These are phyloP conservation scores for Heliangelus exortis DNA, from an alignment of 2,797 vertebrate genomes.

Conservation along the genomic window DNA sequence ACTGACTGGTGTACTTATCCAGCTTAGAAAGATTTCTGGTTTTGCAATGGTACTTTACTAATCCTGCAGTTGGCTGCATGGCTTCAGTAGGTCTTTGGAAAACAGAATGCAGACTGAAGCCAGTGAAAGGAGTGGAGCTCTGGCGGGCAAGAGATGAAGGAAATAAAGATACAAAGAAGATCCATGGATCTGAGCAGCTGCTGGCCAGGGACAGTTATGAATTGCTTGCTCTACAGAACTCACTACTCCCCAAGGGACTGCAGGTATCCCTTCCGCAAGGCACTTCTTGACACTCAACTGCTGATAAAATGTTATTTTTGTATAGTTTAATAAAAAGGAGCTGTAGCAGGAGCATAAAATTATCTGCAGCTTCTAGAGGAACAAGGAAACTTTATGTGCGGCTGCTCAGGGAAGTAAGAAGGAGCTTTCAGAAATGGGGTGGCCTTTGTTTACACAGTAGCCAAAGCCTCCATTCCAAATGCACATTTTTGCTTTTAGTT, in stretches of 20 bases:
- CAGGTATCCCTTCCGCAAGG: not conserved
- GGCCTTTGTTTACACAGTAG: slow-evolving; percentile 13
- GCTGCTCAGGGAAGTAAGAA: slow-evolving; percentile 24
- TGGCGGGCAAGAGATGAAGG: not conserved
- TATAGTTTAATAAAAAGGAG: not conserved
- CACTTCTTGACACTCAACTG: not conserved
- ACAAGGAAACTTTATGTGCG: slow-evolving; percentile 6
- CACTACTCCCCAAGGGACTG: not conserved
- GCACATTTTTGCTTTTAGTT: not conserved
- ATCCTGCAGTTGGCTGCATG: not conserved
- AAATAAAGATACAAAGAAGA: not conserved
- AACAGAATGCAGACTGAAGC: not conserved
- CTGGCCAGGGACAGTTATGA: not conserved
- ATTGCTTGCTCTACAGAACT: not conserved
- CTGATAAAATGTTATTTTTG: not conserved
- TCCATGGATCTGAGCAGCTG: not conserved
- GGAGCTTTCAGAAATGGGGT: not conserved
- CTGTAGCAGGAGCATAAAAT: not conserved
- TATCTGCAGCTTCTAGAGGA: not conserved
- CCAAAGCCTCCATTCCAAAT: not conserved
- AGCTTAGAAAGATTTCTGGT: not conserved
- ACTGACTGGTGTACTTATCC: not conserved
- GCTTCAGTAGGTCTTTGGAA: not conserved
- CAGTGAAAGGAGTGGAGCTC: not conserved
- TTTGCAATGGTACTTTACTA: not conserved